Evolutionary conservation across 2,113 vertebrate genomes (phyloP).

Genomic region (Cyprinodon variegatus): DNA sequence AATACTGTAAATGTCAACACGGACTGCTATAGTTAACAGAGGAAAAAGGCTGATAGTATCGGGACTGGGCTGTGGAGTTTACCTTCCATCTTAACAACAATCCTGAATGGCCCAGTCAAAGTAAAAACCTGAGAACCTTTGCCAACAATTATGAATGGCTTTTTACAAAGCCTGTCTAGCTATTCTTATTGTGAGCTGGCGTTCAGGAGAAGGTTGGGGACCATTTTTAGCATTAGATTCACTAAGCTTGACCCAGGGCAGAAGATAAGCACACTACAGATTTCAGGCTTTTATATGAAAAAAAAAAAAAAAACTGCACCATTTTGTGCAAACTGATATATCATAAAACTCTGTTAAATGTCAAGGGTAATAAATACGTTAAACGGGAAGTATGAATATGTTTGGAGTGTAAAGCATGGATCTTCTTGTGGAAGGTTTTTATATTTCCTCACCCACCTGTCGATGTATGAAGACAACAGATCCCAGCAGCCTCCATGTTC

Average conservation of each 20-base stretch:
- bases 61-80: not conserved
- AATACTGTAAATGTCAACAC: no score
- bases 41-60: not conserved
- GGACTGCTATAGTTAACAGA: not conserved
- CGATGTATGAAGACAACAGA: slow-evolving; percentile 92
- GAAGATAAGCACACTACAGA: not conserved
- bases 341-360: not conserved
- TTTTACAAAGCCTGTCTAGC: not conserved
- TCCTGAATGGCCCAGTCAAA: not conserved
- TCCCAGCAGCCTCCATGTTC: slow-evolving; percentile 89
- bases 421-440: not conserved
- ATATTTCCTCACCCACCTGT: slow-evolving; percentile 77
- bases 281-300: not conserved
- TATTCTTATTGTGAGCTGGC: not conserved
- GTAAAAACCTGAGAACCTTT: not conserved
- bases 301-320: not conserved
- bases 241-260: not conserved
- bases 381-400: not conserved
- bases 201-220: not conserved
- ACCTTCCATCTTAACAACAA: not conserved
- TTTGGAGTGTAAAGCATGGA: not conserved
- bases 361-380: not conserved
- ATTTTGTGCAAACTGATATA: not conserved
- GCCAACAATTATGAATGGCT: not conserved
- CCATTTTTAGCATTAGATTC: not conserved